Conservation (phyloP, 2,113 vertebrate species). For the Tautogolabrus adspersus region DNA sequence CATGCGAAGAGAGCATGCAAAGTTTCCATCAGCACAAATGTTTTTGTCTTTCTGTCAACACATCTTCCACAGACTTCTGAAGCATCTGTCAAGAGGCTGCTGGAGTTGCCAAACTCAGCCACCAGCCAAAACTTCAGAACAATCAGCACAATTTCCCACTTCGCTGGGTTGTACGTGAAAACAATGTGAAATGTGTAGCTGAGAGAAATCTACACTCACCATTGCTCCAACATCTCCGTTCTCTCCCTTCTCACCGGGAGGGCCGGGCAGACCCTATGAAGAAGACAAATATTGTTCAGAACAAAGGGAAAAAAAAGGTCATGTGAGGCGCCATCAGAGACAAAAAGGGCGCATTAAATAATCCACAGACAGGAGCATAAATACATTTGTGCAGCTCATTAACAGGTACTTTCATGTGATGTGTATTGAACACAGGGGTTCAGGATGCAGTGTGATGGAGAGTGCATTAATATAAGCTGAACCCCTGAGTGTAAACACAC, state of each 20-base stretch:
- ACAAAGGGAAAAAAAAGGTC: slow-evolving; percentile 22
- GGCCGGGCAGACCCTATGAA: slow-evolving; percentile 93
- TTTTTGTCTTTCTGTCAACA: neutral
- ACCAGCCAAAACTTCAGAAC: slow-evolving; percentile 27
- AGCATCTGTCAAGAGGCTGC: slow-evolving; percentile 22
- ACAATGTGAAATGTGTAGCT: slow-evolving; percentile 9
- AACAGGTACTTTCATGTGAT: slow-evolving; percentile 43
- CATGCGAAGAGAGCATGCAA: slow-evolving; percentile 4
- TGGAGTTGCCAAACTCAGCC: slow-evolving; percentile 36
- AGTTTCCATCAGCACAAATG: slow-evolving; percentile 17
- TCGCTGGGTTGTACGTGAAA: slow-evolving; percentile 14
- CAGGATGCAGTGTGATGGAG: slow-evolving; percentile 27
- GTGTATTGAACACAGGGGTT: slow-evolving; percentile 41
- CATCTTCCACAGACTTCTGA: slow-evolving; percentile 14
- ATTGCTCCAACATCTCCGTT: slow-evolving; percentile 97
- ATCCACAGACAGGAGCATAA: slow-evolving; percentile 13
- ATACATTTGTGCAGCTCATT: slow-evolving; percentile 52
- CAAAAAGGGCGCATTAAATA: slow-evolving; percentile 12
- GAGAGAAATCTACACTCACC: slow-evolving; percentile 82
- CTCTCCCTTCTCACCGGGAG: slow-evolving; percentile 98
- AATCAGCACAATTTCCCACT: slow-evolving; percentile 35
- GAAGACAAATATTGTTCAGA: slow-evolving; percentile 34
- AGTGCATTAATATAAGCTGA: slow-evolving; percentile 61
- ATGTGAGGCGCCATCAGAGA: slow-evolving; percentile 14
- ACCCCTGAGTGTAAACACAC: slow-evolving; percentile 64